phyloP scores from a whole-genome alignment of 1,140 invertebrate genomes.

The Zaprionus ghesquierei region DNA sequence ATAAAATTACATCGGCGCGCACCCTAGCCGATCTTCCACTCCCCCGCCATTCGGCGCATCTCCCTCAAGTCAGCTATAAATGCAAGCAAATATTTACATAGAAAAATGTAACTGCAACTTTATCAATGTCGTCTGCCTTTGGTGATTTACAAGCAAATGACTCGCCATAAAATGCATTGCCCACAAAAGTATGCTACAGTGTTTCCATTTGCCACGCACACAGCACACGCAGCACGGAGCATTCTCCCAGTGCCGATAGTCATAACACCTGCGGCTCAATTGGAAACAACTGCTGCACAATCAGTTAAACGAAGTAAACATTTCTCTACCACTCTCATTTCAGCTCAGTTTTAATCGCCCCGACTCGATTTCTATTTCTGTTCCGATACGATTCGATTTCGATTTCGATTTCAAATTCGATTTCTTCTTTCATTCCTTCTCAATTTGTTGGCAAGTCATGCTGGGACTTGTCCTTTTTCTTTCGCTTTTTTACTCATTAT shows the following conservation, averaged over 20 bases:
- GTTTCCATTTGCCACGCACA: slow-evolving; percentile 10
- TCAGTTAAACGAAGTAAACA: slow-evolving; percentile 20
- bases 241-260: slow-evolving; percentile 38
- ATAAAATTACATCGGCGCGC: slow-evolving; percentile 56
- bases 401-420: slow-evolving; percentile 47
- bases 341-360: not conserved
- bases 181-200: slow-evolving; percentile 52
- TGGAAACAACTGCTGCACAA: slow-evolving; percentile 14
- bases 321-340: slow-evolving; percentile 14
- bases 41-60: not conserved
- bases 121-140: slow-evolving; percentile 80
- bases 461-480: slow-evolving; percentile 38
- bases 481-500: slow-evolving; percentile 57
- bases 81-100: slow-evolving; percentile 78
- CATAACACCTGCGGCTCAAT: slow-evolving; percentile 68
- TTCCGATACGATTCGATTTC: slow-evolving; percentile 37
- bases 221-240: not conserved
- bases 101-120: slow-evolving; percentile 78
- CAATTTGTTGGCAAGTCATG: slow-evolving; percentile 55
- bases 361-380: slow-evolving; percentile 37
- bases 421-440: slow-evolving; percentile 62
- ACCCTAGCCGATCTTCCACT: not conserved
- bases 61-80: slow-evolving; percentile 62
- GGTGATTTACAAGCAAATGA: slow-evolving; percentile 75
- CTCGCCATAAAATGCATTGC: slow-evolving; percentile 67